Base-by-base conservation (phyloP, 2,113 vertebrate genomes). In the Neotragus moschatus region DNA sequence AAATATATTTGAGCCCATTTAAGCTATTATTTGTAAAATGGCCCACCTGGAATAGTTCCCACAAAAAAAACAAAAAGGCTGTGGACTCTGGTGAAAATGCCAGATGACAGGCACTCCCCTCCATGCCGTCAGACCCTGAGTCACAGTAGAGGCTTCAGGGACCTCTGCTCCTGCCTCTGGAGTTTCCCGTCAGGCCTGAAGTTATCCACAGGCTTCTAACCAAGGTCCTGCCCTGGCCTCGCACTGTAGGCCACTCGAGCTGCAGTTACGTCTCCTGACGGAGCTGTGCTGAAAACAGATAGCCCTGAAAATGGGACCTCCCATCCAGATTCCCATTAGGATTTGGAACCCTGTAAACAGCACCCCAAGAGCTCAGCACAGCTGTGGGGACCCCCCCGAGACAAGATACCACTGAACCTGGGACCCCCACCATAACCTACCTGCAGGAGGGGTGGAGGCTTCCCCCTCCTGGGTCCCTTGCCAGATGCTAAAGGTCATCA, bases 121-220 rank as follows among this genome's bases (percentile, higher is more conserved):
- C 7, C 0, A 1, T 53, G 47, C 10, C 5, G 0, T 81, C 47
- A n/a, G 47, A 81, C 17, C 47, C 47, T n/a, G 47, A n/a, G 30
- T n/a, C 61, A 33, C 19, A 51, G 3, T 3, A 43, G 33, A 73
- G 47, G 73, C 47, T 63, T 66, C 47, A 5, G 28, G 19, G 58
- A 45, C n/a, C 13, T 43, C 73, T 1, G 3, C 51, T 9, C 12
- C 0, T 82, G 86, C 61, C 25, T 33, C 86, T 49, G 25, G 25
- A 58, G 43, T 60, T 49, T 13, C 61, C 49, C 4, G 1, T 1
- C 3, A 36, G 30, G 73, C 55, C 53, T 36, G 45, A 13, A 17
- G 8, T 7, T 49, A 21, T n/a, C 86, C 33, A 3, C 15, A 36
- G 43, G 53, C 33, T 60, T 80, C 73, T 55, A 21, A 88, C 33